A percentile compares a stretch with the other conserved stretches of the same genome.
Conservation (phyloP, 2,888 invertebrate genomes). For the Minunthozetes semirufus region DNA sequence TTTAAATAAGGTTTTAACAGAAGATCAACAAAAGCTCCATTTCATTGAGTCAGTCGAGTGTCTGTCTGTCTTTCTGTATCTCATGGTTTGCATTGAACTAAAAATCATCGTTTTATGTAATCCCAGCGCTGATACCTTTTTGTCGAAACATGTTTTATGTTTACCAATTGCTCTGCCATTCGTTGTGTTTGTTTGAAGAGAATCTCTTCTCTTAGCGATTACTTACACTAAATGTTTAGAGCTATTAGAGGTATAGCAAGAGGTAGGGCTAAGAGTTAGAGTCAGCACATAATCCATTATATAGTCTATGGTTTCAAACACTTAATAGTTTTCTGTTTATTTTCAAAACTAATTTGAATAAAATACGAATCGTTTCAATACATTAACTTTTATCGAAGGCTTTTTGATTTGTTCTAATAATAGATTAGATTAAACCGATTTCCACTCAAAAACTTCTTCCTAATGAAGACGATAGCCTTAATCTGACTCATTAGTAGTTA, state of each 20-base stretch:
- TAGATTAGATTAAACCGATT: background rate
- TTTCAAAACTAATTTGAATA: background rate
- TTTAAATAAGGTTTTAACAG: background rate
- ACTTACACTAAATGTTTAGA: background rate
- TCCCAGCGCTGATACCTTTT: slow-evolving; percentile 11
- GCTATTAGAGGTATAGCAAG: too few relatives aligned
- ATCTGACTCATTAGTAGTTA: background rate
- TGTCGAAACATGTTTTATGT: slow-evolving; percentile 19
- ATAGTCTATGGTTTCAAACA: background rate
- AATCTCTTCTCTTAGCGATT: background rate
- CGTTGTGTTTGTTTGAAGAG: background rate
- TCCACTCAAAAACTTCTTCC: background rate
- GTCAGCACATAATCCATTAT: background rate
- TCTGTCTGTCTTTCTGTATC: background rate
- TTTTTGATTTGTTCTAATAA: background rate
- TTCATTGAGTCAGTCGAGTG: background rate
- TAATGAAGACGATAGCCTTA: background rate
- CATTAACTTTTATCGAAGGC: background rate
- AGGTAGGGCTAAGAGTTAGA: too few relatives aligned
- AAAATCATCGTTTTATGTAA: slow-evolving; percentile 22
- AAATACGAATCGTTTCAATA: background rate
- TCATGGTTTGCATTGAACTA: background rate
- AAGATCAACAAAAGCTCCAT: slow-evolving; percentile 7
- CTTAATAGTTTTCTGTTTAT: background rate
- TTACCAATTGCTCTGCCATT: slow-evolving; percentile 17